A percentile compares a stretch with the other conserved stretches of the same genome.
phyloP scores from a whole-genome alignment of 2,888 invertebrate species.

The Troides helena region DNA sequence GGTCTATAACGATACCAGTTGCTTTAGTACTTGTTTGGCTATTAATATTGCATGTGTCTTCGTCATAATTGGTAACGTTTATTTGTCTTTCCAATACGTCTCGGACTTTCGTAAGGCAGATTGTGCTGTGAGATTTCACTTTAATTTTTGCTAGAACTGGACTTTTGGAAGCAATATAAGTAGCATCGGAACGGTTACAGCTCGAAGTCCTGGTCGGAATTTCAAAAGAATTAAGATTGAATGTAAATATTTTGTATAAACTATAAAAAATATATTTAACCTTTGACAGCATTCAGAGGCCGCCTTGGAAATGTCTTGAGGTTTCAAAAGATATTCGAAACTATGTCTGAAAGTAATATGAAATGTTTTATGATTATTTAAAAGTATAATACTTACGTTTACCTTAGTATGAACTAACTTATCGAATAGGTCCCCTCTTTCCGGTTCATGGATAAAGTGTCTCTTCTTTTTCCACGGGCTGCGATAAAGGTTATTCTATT shows the following conservation, averaged over 20 bases:
- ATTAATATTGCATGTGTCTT: not conserved
- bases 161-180: constrained; percentile 15
- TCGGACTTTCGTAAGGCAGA: constrained; percentile 11
- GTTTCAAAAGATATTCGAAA: constrained; percentile 55
- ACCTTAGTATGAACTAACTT: constrained; percentile 41
- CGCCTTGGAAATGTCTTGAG: constrained; percentile 50
- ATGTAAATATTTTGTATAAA: not conserved
- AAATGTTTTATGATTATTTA: not conserved
- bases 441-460: constrained; percentile 36
- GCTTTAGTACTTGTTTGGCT: constrained; percentile 4
- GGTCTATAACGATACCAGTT: constrained; percentile 6
- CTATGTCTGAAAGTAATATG: constrained; percentile 43
- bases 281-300: constrained; percentile 50
- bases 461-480: constrained; percentile 54
- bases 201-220: constrained; percentile 4
- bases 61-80: not conserved
- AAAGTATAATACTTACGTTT: not conserved
- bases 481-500: constrained; percentile 31
- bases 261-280: constrained; percentile 36
- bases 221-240: not conserved
- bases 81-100: constrained; percentile 5
- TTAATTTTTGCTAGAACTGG: constrained; percentile 8
- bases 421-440: constrained; percentile 38
- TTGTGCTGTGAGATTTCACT: constrained; percentile 22
- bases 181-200: constrained; percentile 18